Evolutionary conservation across 1,140 invertebrate genomes (phyloP), one percentile per base, ranked within the genome.

Genomic region (Neuroterus valhalla): DNA sequence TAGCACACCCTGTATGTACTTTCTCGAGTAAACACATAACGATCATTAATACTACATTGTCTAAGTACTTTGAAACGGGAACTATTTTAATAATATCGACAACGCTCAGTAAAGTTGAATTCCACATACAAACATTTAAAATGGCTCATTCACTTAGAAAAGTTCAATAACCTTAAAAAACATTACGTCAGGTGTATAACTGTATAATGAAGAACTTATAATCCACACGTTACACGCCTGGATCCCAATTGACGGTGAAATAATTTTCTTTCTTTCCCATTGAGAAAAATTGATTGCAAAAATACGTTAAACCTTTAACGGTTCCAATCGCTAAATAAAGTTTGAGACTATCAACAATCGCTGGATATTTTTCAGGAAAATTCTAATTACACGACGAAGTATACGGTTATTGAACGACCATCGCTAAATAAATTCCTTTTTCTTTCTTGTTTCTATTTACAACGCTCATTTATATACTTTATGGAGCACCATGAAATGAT

Each of bases 1-100:
- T 62, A 31, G 26, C 31, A 26, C 26, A 21, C 21, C 48, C 15
- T 26, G 2, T 62, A 26, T 23, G 10, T 26, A 14, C 31, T 38
- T 62, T 15, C 8, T 62, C 31, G 12, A 31, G 2, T 26, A n/a
- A 26, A 62, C 1, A 62, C 55, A 62, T 23, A 62, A 62, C 55
- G 26, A 62, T 31, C 31, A 62, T 31, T 62, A 62, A 62, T 62
- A 62, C 55, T 62, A 62, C 23, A 23, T 62, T 62, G 55, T 31
- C 55, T 62, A 62, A 62, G 55, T 62, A 62, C 55, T 62, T 62
- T 15, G 1, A 62, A 62, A 62, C 46, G n/a, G 26, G 55, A 62
- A 15, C 21, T 15, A 38, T 62, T 62, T n/a, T 31, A 62, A 62
- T 38, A 26, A 62, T 26, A 26, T 62, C 23, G 12, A 26, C 8